These are phyloP conservation scores for Enteromius mattozi DNA, from an alignment of 2,797 vertebrate genomes.

Conservation along the genomic window DNA sequence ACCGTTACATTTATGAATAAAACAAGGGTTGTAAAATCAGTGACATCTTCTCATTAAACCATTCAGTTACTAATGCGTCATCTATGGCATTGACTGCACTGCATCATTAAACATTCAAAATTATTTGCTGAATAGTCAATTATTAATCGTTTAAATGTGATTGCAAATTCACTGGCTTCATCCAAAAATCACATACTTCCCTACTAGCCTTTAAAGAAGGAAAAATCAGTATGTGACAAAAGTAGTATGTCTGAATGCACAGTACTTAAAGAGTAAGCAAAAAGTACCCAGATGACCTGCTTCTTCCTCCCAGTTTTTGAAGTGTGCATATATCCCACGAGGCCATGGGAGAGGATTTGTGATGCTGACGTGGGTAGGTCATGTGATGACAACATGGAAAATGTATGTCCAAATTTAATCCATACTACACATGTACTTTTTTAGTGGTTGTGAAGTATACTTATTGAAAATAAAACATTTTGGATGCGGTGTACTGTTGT, in stretches of 20 bases:
- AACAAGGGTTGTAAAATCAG: neutral
- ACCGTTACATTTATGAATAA: neutral
- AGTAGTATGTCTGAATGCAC: neutral
- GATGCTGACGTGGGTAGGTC: too few relatives aligned
- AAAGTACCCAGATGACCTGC: neutral
- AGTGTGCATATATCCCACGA: neutral
- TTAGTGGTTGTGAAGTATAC: neutral
- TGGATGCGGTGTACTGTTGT: too few relatives aligned
- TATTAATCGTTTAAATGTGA: neutral
- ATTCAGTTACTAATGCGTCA: neutral
- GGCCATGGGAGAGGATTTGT: too few relatives aligned
- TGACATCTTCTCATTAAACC: neutral
- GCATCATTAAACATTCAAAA: neutral
- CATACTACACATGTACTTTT: neutral
- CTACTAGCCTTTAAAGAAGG: neutral
- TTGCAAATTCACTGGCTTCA: neutral
- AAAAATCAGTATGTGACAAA: neutral
- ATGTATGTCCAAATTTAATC: neutral
- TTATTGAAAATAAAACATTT: too few relatives aligned
- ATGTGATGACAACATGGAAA: neutral
- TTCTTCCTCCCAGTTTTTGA: neutral
- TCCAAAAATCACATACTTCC: neutral
- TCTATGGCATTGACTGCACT: neutral
- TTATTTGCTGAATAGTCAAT: neutral
- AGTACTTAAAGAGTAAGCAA: neutral